Evolutionary conservation across 2,113 vertebrate species (phyloP), one percentile per base, ranked within the genome.

Genomic region (Tachysurus vachellii): DNA sequence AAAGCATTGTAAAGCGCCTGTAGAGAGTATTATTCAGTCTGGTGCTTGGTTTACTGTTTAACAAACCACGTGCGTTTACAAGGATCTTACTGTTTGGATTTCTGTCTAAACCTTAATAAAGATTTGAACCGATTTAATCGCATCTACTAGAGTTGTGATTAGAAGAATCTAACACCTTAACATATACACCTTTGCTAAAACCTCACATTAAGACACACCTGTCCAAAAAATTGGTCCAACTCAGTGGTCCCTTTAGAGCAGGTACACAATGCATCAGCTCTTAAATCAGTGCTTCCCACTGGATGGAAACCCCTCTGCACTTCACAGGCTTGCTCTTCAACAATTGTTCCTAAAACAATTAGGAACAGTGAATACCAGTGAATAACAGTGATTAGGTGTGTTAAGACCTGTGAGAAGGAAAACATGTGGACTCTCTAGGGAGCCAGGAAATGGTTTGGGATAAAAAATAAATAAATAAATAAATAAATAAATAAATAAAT

Each of bases 231-330:
- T 59, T 36, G 28, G 31, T 59, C 14, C 21, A 80, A 61, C 31
- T 23, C 79, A 21, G 31, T 12, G 19, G 59, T 80, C 79, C 54
- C 31, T 59, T 59, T 42, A 42, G 31, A 19, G 28, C 31, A 42
- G 79, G 12, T 80, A 42, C 79, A 81, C 79, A 23, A 56, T 81
- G 79, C 79, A 61, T 31, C 31, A 61, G 79, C 31, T 61, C 56
- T 44, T 61, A 81, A 61, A 61, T 4, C 79, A 61, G 56, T 44
- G 5, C 61, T 61, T 81, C 56, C 79, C 79, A 81, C 17, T 61
- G 79, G 79, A 61, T 8, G 79, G 56, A 61, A 81, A 26, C 79
- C 79, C 31, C 56, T 14, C 61, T 56, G 79, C 56, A 0, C 5
- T 61, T 56, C 56, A 61, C 36, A 61, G 57, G 79, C 79, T 81